Percentiles rank a stretch among this genome's conserved stretches.
These are phyloP conservation scores for Pseudachorutes palmiensis DNA, from an alignment of 1,140 invertebrate genomes.

Conservation along the genomic window DNA sequence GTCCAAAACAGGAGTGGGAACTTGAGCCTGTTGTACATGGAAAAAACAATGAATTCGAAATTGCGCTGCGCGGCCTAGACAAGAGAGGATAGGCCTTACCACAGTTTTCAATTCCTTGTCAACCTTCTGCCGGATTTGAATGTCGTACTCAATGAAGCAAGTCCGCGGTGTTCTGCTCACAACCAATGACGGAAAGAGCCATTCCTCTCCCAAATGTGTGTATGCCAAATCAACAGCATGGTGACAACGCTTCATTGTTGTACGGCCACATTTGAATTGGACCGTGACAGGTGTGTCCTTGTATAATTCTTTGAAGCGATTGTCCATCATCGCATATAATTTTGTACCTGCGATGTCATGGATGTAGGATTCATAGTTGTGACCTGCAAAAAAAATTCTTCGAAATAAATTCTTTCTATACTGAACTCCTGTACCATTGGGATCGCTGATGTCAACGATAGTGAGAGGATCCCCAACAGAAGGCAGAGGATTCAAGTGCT, in stretches of 20 bases:
- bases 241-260: constrained; percentile 54
- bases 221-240: constrained; percentile 53
- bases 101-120: too few relatives aligned
- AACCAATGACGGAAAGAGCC: constrained; percentile 57
- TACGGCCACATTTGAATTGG: constrained; percentile 53
- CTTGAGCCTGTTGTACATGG: too few relatives aligned
- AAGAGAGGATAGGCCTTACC: too few relatives aligned
- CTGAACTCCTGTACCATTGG: constrained; percentile 12
- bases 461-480: constrained; percentile 67
- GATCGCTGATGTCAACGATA: constrained; percentile 38
- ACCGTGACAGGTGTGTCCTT: constrained; percentile 54
- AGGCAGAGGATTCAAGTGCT: constrained; percentile 74
- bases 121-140: too few relatives aligned
- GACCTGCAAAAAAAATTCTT: too few relatives aligned
- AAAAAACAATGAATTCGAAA: too few relatives aligned
- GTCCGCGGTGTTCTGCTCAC: constrained; percentile 47
- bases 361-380: constrained; percentile 65
- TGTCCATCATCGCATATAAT: constrained; percentile 63
- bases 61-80: too few relatives aligned
- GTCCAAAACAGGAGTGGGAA: too few relatives aligned
- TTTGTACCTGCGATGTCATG: constrained; percentile 59
- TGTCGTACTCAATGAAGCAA: constrained; percentile 54
- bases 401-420: constrained; percentile 19
- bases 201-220: constrained; percentile 49
- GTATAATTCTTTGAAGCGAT: constrained; percentile 60